phyloP scores from a whole-genome alignment of 2,888 invertebrate genomes.

The Leptinotarsa rubiginosa region DNA sequence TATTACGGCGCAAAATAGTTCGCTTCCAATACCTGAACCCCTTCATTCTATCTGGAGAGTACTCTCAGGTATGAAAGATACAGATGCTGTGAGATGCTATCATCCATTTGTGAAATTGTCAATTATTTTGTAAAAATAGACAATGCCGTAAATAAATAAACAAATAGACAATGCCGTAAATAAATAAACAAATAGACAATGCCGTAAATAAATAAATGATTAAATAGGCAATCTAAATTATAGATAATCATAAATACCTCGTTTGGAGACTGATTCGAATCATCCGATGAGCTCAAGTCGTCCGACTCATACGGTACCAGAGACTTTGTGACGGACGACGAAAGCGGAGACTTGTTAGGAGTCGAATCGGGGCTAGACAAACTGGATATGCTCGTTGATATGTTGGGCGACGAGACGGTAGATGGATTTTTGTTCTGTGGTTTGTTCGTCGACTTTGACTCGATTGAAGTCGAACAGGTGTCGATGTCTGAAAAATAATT shows the following conservation, averaged over 20 bases:
- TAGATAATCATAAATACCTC: slow-evolving; percentile 23
- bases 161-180: no score
- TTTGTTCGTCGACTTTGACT: slow-evolving; percentile 21
- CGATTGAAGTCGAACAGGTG: slow-evolving; percentile 41
- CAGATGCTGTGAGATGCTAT: no score
- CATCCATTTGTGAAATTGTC: no score
- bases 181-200: no score
- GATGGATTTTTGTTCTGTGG: slow-evolving; percentile 32
- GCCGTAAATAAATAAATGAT: no score
- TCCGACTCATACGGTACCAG: slow-evolving; percentile 66
- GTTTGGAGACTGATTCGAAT: slow-evolving; percentile 53
- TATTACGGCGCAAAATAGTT: no score
- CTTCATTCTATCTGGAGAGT: no score
- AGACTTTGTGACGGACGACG: slow-evolving; percentile 52
- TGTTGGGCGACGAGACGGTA: slow-evolving; percentile 40
- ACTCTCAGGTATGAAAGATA: no score
- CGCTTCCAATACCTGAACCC: no score
- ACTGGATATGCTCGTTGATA: slow-evolving; percentile 49
- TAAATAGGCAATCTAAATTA: not conserved
- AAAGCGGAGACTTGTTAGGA: slow-evolving; percentile 30
- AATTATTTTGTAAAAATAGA: no score
- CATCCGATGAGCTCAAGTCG: slow-evolving; percentile 62
- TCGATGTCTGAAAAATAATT: slow-evolving; percentile 30
- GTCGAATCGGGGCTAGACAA: slow-evolving; percentile 40
- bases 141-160: no score